A percentile compares a stretch with the other conserved stretches of the same genome.
Evolutionary conservation across 1,140 invertebrate genomes (phyloP).

Genomic region (Cotesia vestalis): DNA sequence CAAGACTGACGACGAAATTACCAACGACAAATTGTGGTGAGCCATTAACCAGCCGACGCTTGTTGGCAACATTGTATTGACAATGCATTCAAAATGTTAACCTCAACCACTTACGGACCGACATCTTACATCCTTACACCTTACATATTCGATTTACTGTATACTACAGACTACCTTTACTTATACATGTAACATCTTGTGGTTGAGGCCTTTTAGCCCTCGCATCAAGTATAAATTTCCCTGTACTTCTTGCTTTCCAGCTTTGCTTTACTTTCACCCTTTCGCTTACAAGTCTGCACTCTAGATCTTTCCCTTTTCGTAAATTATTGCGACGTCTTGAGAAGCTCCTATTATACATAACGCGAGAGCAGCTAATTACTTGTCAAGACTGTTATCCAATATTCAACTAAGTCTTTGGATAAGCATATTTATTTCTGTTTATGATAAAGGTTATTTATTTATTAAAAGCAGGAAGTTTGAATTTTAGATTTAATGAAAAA

Average conservation of each 20-base stretch:
- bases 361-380: slow-evolving; percentile 23
- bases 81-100: not conserved
- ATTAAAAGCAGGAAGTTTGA: no score
- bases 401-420: no score
- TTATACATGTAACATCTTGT: slow-evolving; percentile 12
- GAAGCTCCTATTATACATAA: slow-evolving; percentile 4
- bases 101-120: not conserved
- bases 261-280: no score
- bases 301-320: not conserved
- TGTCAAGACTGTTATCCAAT: slow-evolving; percentile 12
- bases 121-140: slow-evolving; percentile 7
- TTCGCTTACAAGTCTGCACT: not conserved
- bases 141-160: slow-evolving; percentile 21
- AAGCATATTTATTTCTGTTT: no score
- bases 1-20: not conserved
- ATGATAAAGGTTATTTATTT: no score
- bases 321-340: not conserved
- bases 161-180: not conserved
- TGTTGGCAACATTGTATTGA: slow-evolving; percentile 6
- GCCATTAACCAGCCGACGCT: not conserved
- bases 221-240: not conserved
- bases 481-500: no score
- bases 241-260: no score
- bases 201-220: slow-evolving; percentile 16
- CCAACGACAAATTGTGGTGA: slow-evolving; percentile 5